Evolutionary conservation across 2,888 invertebrate species (phyloP), one percentile per base, ranked within the genome.

Genomic region (Stenodema calcarata): DNA sequence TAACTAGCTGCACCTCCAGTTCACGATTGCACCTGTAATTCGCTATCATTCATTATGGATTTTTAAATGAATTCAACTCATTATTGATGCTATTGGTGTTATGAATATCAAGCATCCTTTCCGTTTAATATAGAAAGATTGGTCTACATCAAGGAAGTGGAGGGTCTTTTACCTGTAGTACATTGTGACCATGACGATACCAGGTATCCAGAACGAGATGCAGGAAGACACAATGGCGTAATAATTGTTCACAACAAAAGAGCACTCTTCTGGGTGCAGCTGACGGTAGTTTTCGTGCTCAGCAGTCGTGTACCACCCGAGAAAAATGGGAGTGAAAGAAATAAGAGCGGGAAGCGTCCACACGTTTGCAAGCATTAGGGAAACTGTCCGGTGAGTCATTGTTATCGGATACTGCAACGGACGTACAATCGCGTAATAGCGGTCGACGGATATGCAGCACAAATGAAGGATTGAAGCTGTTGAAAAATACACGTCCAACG

Each of bases 181-280:
- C 95, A 97, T 97, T 75, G 95, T 95, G 90, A 97, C 94, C 97
- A 97, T 97, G 42, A 97, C 96, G 86, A 97, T 91, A 89, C 97
- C 97, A 6, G 97, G 97, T 91, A 97, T 96, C 97, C 97, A 97
- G 91, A 97, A 97, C 44, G 97, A 97, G 54, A 97, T 95, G 89
- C 96, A 96, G 87, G 97, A 97, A 79, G 97, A 97, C 88, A 97
- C 95, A 87, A 97, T 93, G 11, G 96, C 97, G 90, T 97, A 97
- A 47, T 96, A 94, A 91, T 95, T 94, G 91, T 97, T 97, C 18
- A 96, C 97, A 90, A 96, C 95, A 91, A 97, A 97, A 50, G 93
- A 94, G 91, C 97, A 97, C 88, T 91, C 94, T 90, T 96, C 94
- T 4, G 96, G 96, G 90, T 96, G 92, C 9, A 92, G 91, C 73